Evolutionary conservation across 2,797 vertebrate genomes (phyloP).

Genomic region (Ara ararauna): DNA sequence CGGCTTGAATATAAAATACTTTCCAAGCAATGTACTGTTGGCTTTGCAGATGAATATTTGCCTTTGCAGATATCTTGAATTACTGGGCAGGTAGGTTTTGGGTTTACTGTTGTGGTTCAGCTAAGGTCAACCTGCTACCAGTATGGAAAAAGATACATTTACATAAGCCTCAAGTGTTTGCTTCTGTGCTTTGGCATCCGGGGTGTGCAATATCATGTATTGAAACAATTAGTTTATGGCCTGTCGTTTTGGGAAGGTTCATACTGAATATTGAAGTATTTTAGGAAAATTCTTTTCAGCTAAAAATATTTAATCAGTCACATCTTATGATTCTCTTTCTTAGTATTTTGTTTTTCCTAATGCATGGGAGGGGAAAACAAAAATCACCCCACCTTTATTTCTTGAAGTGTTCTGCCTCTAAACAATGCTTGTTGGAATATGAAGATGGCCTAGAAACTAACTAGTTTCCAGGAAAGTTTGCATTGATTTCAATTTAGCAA

Average conservation of each 20-base stretch:
- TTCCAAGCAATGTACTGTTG: not conserved
- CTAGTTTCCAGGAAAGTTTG: not conserved
- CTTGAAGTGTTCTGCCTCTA: not conserved
- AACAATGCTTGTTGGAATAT: not conserved
- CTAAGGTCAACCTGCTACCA: not conserved
- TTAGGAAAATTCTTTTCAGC: not conserved
- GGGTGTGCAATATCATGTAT: not conserved
- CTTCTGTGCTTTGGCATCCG: not conserved
- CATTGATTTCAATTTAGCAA: constrained; percentile 5
- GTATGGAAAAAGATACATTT: not conserved
- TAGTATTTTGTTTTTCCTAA: not conserved
- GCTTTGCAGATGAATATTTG: not conserved
- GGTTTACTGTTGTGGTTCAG: not conserved
- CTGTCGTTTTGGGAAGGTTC: not conserved
- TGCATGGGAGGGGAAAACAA: too few species aligned
- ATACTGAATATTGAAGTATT: not conserved
- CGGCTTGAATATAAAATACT: not conserved
- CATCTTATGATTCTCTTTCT: not conserved
- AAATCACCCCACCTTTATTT: not conserved
- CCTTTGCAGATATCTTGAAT: not conserved
- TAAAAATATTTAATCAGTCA: not conserved
- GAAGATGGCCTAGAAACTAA: not conserved
- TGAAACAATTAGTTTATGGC: not conserved
- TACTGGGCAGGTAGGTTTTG: not conserved
- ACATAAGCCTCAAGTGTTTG: not conserved